Conservation (phyloP, 2,888 invertebrate genomes). For the Aspidapion aeneum region DNA sequence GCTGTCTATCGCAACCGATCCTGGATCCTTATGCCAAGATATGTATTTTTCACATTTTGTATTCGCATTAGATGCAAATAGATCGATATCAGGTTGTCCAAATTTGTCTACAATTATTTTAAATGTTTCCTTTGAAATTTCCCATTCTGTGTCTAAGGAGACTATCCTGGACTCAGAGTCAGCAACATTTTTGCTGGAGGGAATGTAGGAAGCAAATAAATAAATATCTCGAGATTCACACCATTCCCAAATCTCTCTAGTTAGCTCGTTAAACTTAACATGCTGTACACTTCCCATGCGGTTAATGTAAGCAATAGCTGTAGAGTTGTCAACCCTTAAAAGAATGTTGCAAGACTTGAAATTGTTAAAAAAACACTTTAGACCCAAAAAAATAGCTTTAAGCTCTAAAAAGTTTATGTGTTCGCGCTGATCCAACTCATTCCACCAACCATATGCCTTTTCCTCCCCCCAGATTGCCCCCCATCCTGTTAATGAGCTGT, state of each 20-base stretch:
- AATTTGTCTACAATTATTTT: not conserved
- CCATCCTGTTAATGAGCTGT: not conserved
- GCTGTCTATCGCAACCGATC: not conserved
- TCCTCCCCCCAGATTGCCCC: not conserved
- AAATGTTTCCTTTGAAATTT: not conserved
- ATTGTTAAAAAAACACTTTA: not conserved
- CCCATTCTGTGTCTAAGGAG: too few relatives aligned
- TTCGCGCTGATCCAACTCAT: not conserved
- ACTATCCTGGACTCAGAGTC: too few relatives aligned
- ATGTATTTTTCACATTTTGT: not conserved
- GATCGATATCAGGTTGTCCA: not conserved
- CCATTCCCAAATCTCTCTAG: not conserved
- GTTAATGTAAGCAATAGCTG: not conserved
- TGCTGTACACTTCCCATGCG: too few relatives aligned
- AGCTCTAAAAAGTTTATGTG: not conserved
- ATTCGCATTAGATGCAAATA: not conserved
- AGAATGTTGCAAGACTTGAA: not conserved
- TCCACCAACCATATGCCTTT: not conserved
- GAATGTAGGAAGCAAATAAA: not conserved
- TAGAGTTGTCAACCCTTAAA: not conserved
- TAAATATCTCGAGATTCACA: not conserved
- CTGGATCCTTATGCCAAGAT: not conserved
- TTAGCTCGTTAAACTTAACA: not conserved
- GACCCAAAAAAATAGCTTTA: not conserved
- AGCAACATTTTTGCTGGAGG: conserved; percentile 15